phyloP scores from a whole-genome alignment of 2,888 invertebrate species.

The Tetanocera ferruginea region DNA sequence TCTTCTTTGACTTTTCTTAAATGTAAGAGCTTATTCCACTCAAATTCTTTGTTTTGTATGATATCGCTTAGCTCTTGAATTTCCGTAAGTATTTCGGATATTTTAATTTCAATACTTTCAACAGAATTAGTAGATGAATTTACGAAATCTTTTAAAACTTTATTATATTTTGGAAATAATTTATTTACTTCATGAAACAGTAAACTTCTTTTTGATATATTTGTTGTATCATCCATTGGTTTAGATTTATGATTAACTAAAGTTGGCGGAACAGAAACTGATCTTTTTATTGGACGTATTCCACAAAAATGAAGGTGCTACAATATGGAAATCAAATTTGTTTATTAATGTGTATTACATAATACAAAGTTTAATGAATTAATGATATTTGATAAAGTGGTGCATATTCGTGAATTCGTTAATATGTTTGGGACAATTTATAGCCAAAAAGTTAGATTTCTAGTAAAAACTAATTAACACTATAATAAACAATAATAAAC shows the following conservation, averaged over 20 bases:
- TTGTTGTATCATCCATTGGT: neutral
- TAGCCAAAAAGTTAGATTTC: too few species aligned
- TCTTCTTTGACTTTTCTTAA: conserved; percentile 89
- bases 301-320: neutral
- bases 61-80: conserved; percentile 81
- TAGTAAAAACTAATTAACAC: too few species aligned
- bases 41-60: conserved; percentile 85
- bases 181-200: conserved; percentile 61
- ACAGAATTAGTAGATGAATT: conserved; percentile 75
- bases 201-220: conserved; percentile 43
- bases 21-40: conserved; percentile 87
- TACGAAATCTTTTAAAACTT: conserved; percentile 62
- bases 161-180: conserved; percentile 54
- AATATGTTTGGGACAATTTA: too few species aligned
- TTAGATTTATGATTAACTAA: neutral
- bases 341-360: neutral
- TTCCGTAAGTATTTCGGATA: conserved; percentile 77
- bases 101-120: conserved; percentile 75
- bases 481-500: too few species aligned
- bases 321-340: neutral
- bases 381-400: too few species aligned
- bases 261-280: conserved; percentile 13
- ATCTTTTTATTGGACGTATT: neutral
- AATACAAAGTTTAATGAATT: too few species aligned
- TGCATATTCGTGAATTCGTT: too few species aligned